Conservation (phyloP, 2,888 invertebrate genomes). For the Pristionchus entomophagus region DNA sequence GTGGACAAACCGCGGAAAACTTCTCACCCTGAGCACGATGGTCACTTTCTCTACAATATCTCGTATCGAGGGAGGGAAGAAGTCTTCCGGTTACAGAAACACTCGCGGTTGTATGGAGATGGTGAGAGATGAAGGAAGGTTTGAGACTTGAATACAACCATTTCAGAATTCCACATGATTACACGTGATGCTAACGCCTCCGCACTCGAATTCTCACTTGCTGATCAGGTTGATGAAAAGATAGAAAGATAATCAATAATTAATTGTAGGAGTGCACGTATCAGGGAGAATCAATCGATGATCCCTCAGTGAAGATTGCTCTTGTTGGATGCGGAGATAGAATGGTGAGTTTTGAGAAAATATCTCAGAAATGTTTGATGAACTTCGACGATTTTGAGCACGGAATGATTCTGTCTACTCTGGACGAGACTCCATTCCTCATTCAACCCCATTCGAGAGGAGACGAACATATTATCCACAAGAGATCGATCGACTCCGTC, state of each 20-base stretch:
- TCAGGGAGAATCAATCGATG: slow-evolving; percentile 55
- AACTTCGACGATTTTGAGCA: slow-evolving; percentile 52
- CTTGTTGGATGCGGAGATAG: slow-evolving; percentile 65
- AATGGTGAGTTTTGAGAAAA: too few relatives aligned
- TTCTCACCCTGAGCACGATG: slow-evolving; percentile 46
- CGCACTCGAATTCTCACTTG: slow-evolving; percentile 29
- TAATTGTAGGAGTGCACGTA: slow-evolving; percentile 57
- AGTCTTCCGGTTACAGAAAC: slow-evolving; percentile 40
- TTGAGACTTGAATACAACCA: neutral
- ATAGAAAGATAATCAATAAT: neutral
- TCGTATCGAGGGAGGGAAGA: slow-evolving; percentile 41
- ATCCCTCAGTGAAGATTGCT: slow-evolving; percentile 58
- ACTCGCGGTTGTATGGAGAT: slow-evolving; percentile 9
- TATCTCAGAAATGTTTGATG: too few relatives aligned
- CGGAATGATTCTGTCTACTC: slow-evolving; percentile 61
- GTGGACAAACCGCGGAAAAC: slow-evolving; percentile 50
- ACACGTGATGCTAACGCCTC: neutral
- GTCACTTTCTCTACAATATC: slow-evolving; percentile 50
- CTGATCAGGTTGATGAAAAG: slow-evolving; percentile 50
- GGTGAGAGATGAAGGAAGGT: neutral
- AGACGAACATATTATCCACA: slow-evolving; percentile 60
- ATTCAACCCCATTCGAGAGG: slow-evolving; percentile 59
- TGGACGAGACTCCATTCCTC: slow-evolving; percentile 60
- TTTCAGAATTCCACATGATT: slow-evolving; percentile 45
- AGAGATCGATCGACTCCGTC: slow-evolving; percentile 57